Evolutionary conservation across 1,140 invertebrate species (phyloP).

Genomic region (Sinonovacula constricta): DNA sequence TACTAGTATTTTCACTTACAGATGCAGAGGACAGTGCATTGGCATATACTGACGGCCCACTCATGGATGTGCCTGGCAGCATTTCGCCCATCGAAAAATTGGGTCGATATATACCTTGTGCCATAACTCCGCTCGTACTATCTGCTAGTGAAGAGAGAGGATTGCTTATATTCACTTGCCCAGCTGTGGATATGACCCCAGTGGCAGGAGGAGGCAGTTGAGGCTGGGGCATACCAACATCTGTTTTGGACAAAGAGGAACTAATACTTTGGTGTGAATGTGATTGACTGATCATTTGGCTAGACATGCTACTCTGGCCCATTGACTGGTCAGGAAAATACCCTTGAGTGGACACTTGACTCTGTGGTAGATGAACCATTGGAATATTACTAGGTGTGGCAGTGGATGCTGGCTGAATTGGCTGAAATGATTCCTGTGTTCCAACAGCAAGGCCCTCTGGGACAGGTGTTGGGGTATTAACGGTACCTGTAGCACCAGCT

Average conservation of each 20-base stretch:
- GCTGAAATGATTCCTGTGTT: slow-evolving; percentile 45
- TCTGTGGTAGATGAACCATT: slow-evolving; percentile 19
- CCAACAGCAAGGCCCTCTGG: slow-evolving; percentile 39
- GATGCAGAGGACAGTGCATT: not conserved
- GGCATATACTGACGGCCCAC: slow-evolving; percentile 20
- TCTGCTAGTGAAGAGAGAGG: not conserved
- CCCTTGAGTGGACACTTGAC: slow-evolving; percentile 22
- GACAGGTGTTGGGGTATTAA: slow-evolving; percentile 16
- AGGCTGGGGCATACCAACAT: slow-evolving; percentile 2
- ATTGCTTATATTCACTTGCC: not conserved
- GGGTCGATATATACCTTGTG: slow-evolving; percentile 32
- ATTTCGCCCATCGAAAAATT: slow-evolving; percentile 19
- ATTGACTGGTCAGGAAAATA: slow-evolving; percentile 9
- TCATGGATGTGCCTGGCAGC: slow-evolving; percentile 19
- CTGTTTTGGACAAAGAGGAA: slow-evolving; percentile 21
- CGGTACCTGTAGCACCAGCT: slow-evolving; percentile 54
- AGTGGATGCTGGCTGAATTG: slow-evolving; percentile 48
- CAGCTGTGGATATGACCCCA: slow-evolving; percentile 5
- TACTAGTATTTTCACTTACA: not conserved
- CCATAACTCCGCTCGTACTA: not conserved
- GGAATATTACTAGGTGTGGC: slow-evolving; percentile 26
- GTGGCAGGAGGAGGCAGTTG: slow-evolving; percentile 30
- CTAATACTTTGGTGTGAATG: slow-evolving; percentile 53
- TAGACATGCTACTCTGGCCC: slow-evolving; percentile 9
- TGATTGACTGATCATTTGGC: slow-evolving; percentile 45